These are phyloP conservation scores for Clinocottus analis DNA, from an alignment of 2,113 vertebrate species.

Conservation along the genomic window DNA sequence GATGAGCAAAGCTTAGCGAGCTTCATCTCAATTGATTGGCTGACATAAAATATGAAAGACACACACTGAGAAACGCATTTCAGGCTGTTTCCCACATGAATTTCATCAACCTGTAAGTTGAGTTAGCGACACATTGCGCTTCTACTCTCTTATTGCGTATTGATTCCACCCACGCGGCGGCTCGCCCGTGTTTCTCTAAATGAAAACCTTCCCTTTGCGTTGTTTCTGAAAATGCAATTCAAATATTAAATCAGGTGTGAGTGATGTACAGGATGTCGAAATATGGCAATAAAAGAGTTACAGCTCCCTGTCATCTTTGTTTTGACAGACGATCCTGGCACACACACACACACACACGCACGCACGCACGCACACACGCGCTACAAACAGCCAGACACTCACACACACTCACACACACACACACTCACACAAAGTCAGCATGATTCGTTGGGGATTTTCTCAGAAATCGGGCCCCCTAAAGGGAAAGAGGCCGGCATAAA, in stretches of 20 bases:
- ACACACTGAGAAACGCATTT: slow-evolving; percentile 34
- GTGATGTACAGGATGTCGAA: slow-evolving; percentile 35
- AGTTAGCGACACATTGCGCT: slow-evolving; percentile 15
- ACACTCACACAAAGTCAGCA: slow-evolving; percentile 62
- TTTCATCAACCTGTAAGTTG: slow-evolving; percentile 41
- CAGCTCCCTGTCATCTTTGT: slow-evolving; percentile 56
- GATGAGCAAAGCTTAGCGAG: neutral
- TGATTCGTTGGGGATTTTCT: slow-evolving; percentile 73
- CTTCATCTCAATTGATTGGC: slow-evolving; percentile 31
- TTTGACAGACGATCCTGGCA: slow-evolving; percentile 55
- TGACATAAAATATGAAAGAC: slow-evolving; percentile 5
- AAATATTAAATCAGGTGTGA: slow-evolving; percentile 51
- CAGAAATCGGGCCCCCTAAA: slow-evolving; percentile 72
- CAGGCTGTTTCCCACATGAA: slow-evolving; percentile 56
- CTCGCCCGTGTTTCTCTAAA: slow-evolving; percentile 2
- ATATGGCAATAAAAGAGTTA: slow-evolving; percentile 54
- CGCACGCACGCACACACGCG: too few species aligned
- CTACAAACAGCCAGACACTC: slow-evolving; percentile 60
- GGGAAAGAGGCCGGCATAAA: slow-evolving; percentile 76
- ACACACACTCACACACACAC: slow-evolving; percentile 40
- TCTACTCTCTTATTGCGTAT: slow-evolving; percentile 55
- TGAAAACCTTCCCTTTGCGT: neutral
- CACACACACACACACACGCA: slow-evolving; percentile 22
- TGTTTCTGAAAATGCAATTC: slow-evolving; percentile 31
- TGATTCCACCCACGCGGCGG: slow-evolving; percentile 31